Evolutionary conservation across 1,140 invertebrate genomes (phyloP).

Genomic region (Caenorhabditis latens): DNA sequence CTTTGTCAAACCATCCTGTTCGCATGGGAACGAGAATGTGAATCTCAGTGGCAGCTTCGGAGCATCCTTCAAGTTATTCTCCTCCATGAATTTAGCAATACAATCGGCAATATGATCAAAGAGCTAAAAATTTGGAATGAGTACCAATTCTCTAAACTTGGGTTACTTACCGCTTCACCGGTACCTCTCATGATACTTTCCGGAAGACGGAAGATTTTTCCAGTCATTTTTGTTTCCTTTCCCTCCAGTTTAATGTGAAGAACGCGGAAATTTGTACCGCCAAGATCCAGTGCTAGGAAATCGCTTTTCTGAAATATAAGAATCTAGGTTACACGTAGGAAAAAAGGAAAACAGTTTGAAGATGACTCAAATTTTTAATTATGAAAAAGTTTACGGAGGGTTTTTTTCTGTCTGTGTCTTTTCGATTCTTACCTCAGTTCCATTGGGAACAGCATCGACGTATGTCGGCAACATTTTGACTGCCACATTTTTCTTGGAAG

Average conservation of each 20-base stretch:
- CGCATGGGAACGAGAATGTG: slow-evolving; percentile 97
- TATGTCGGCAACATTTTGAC: slow-evolving; percentile 87
- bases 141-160: too few relatives aligned
- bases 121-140: slow-evolving; percentile 80
- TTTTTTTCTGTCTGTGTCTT: too few relatives aligned
- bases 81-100: slow-evolving; percentile 90
- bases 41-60: slow-evolving; percentile 92
- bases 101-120: slow-evolving; percentile 99
- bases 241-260: slow-evolving; percentile 89
- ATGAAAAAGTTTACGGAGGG: too few relatives aligned
- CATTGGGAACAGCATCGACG: slow-evolving; percentile 94
- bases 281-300: slow-evolving; percentile 95
- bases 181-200: slow-evolving; percentile 90
- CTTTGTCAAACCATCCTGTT: slow-evolving; percentile 88
- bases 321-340: too few relatives aligned
- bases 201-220: slow-evolving; percentile 95
- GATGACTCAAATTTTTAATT: too few relatives aligned
- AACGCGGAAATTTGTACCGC: slow-evolving; percentile 98
- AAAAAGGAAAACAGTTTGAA: too few relatives aligned
- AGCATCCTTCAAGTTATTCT: slow-evolving; percentile 82
- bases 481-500: slow-evolving; percentile 73
- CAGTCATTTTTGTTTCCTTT: slow-evolving; percentile 86
- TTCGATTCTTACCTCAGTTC: slow-evolving; percentile 83
- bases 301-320: slow-evolving; percentile 84
- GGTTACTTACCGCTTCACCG: slow-evolving; percentile 70